phyloP scores from a whole-genome alignment of 2,888 invertebrate species.

The Dione juno region DNA sequence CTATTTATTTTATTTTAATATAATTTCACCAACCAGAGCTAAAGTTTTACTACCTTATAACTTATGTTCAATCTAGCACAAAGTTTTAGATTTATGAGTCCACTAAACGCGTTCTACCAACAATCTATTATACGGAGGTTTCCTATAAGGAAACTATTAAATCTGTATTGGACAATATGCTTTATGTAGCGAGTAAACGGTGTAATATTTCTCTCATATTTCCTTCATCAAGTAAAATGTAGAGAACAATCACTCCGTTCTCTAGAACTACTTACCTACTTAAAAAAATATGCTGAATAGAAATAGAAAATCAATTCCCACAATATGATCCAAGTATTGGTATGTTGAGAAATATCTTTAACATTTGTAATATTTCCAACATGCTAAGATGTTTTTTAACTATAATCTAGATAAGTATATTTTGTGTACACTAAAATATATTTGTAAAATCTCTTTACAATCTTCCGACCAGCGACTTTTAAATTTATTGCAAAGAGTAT shows the following conservation, averaged over 20 bases:
- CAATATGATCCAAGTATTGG: not conserved
- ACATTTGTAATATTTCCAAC: not conserved
- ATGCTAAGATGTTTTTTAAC: not conserved
- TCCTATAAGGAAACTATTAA: conserved; percentile 37
- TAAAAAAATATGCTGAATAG: too few relatives aligned
- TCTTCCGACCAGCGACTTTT: conserved; percentile 9
- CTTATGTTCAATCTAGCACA: conserved; percentile 23
- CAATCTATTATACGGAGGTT: conserved; percentile 31
- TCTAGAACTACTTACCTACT: too few relatives aligned
- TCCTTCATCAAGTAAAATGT: not conserved
- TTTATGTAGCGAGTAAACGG: not conserved
- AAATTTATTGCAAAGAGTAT: conserved; percentile 14
- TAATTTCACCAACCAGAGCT: too few relatives aligned
- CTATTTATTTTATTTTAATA: conserved; percentile 2
- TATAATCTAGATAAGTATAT: conserved; percentile 1
- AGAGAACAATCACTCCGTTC: too few relatives aligned
- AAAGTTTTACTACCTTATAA: too few relatives aligned
- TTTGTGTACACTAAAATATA: not conserved
- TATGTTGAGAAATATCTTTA: not conserved
- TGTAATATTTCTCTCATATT: not conserved
- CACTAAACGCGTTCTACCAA: conserved; percentile 34
- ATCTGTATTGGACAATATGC: conserved; percentile 28
- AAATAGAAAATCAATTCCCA: too few relatives aligned
- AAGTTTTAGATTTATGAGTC: conserved; percentile 38
- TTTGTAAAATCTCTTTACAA: conserved; percentile 6